Conservation (phyloP, 2,888 invertebrate species). For the Bimastos eiseni region DNA sequence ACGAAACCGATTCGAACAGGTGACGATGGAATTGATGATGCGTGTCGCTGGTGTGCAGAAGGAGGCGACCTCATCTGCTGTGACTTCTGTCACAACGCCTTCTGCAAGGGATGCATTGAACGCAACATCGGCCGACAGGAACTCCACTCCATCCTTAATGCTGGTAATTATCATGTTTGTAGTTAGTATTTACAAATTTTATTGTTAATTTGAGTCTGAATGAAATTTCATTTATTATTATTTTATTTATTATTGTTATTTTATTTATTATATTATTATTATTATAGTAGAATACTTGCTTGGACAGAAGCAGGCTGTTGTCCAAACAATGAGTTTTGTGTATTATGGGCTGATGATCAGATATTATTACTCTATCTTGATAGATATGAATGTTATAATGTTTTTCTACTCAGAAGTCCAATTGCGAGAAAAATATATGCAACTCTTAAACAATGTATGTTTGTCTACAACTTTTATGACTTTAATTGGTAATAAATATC, state of each 20-base stretch:
- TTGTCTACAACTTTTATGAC: no score
- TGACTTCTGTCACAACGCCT: conserved; percentile 64
- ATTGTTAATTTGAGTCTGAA: not conserved
- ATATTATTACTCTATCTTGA: no score
- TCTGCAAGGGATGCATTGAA: conserved; percentile 65
- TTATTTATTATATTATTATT: no score
- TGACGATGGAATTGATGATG: conserved; percentile 64
- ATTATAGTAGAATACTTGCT: no score
- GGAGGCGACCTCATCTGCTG: conserved; percentile 64
- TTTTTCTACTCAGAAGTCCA: no score
- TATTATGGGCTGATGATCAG: no score
- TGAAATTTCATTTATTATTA: not conserved
- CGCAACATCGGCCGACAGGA: conserved; percentile 62
- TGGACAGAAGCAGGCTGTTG: no score
- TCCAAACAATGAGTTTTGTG: no score
- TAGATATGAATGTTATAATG: no score
- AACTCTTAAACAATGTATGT: no score
- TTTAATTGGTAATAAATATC: no score
- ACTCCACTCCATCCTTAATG: conserved; percentile 31
- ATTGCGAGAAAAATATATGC: no score
- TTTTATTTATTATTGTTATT: not conserved
- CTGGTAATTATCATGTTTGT: conserved; percentile 15
- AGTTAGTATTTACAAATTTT: not conserved
- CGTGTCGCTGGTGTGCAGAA: conserved; percentile 66
- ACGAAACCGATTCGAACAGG: conserved; percentile 61